Conservation (phyloP, 2,888 invertebrate genomes). For the Drepanosiphum platanoidis region DNA sequence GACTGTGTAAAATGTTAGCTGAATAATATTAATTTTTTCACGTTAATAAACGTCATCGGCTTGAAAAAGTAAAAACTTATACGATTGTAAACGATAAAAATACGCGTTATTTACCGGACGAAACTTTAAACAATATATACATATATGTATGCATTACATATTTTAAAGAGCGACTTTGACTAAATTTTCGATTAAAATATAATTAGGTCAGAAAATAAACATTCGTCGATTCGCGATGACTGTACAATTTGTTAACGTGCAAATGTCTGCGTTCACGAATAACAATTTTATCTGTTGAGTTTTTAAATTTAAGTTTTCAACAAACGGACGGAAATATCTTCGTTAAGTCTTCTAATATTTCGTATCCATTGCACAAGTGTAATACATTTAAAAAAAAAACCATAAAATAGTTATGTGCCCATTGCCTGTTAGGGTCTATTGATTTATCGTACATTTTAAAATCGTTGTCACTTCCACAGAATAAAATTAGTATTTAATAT, state of each 20-base stretch:
- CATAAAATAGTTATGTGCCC: not conserved
- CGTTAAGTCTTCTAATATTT: not conserved
- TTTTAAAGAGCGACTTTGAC: too few species aligned
- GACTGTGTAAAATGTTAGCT: slow-evolving; percentile 40
- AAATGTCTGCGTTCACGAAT: not conserved
- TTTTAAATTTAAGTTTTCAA: too few species aligned
- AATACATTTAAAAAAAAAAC: not conserved
- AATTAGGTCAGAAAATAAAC: too few species aligned
- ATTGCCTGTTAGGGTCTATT: not conserved
- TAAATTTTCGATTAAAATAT: too few species aligned
- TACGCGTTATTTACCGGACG: not conserved
- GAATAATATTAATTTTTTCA: slow-evolving; percentile 14
- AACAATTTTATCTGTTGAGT: too few species aligned
- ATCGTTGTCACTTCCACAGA: not conserved
- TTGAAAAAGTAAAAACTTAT: not conserved
- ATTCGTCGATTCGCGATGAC: too few species aligned
- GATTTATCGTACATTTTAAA: not conserved
- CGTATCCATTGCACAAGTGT: not conserved
- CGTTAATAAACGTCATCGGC: slow-evolving; percentile 29
- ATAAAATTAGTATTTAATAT: not conserved
- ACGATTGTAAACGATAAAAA: slow-evolving; percentile 34
- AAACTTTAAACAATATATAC: not conserved
- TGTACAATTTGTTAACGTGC: not conserved
- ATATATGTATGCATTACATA: too few species aligned
- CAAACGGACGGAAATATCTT: too few species aligned